Evolutionary conservation across 2,888 invertebrate species (phyloP), one percentile per base, ranked within the genome.

Genomic region (Ectropis crepuscularia): DNA sequence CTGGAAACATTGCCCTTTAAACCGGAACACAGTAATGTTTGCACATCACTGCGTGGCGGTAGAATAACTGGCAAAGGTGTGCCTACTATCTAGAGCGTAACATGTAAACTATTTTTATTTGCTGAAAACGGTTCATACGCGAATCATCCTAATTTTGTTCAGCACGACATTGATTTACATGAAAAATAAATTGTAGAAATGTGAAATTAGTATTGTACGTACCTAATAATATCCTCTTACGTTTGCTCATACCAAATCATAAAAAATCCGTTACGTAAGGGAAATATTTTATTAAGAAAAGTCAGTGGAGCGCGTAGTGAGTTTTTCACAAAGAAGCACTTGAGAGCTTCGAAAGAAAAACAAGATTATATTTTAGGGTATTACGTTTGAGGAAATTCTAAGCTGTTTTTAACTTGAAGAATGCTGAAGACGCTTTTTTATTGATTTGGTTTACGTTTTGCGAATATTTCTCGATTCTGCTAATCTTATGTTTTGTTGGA

Each of bases 241-340:
- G 39, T 62, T 50, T 62, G 60, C 45, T 54, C 54, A 57, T 57
- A 67, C 57, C 61, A 61, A 64, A 59, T 59, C 53, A 53, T 48
- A 65, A 62, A 65, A 68, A 61, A 64, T 53, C 51, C 49, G 60
- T 61, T 46, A 37, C 63, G 72, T 72, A 65, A 71, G 71, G 70
- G 62, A 70, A 71, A 72, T 62, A 66, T 70, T 71, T 72, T 76
- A 76, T 74, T 76, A 75, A 71, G 72, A 79, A 81, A 79, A 78
- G 59, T 70, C 80, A 80, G 70, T 75, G 74, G 66, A 79, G 77
- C 80, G 74, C 61, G 72, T 74, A 76, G 70, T 74, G 70, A 73
- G 77, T 71, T 75, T 76, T 76, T 65, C 67, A 73, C 70, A 74
- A 73, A 75, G 71, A 72, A 73, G 64, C 66, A 65, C 73, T 77